Evolutionary conservation across 2,888 invertebrate species (phyloP), one percentile per base, ranked within the genome.

Genomic region (Labia minor): DNA sequence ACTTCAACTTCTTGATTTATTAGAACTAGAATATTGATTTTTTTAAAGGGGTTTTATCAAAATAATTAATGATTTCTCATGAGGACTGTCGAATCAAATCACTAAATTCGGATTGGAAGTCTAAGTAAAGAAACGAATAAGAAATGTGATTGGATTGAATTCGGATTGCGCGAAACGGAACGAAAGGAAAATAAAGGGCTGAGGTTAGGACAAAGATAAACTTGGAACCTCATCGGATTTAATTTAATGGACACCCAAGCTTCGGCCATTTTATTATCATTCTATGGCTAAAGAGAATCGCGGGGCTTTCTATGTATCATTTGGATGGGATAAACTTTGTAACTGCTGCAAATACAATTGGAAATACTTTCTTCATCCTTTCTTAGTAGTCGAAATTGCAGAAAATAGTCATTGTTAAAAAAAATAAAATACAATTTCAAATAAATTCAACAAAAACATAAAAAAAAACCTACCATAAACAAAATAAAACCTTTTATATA

Each of bases 191-290:
- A n/a, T n/a, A 49, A 49, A 16, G 49, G 49, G 3, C 16, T 3
- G 16, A 16, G 49, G 14, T 49, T n/a, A 16, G 49, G 49, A 49
- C 49, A 49, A 49, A 49, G 49, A 49, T 49, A 49, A 49, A 49
- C 49, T 49, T 49, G 49, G n/a, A 49, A 49, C 49, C 49, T 49
- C 49, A 49, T 49, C 49, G 49, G 49, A 49, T 49, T 49, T 49
- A 49, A 49, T 49, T 49, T 49, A 49, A 49, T 49, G 49, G 49
- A 49, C 49, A 49, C 49, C 49, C 49, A 49, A 16, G 16, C n/a
- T 14, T n/a, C 14, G 49, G 49, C 49, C 49, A 49, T 49, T 49
- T 49, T 49, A 49, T 49, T 49, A 49, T 49, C 49, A 49, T 49
- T 49, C n/a, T 2, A 49, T 49, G 49, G 49, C 14, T 49, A 49